Evolutionary conservation across 2,888 invertebrate genomes (phyloP), one percentile per base, ranked within the genome.

Genomic region (Kuschelorhynchus macadamiae): DNA sequence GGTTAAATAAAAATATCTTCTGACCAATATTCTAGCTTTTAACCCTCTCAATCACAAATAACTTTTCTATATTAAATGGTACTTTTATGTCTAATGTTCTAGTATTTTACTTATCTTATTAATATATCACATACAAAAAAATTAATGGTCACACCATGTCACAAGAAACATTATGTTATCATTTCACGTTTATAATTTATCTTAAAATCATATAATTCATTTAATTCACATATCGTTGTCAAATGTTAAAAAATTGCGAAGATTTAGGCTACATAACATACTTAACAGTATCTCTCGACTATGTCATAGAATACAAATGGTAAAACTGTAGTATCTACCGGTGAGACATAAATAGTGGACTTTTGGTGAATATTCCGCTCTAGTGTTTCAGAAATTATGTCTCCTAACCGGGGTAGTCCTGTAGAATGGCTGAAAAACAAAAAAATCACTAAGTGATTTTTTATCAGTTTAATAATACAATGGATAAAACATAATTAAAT

Each of bases 201-300:
- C n/a, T n/a, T n/a, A n/a, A n/a, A n/a, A n/a, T n/a, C n/a, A n/a
- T n/a, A n/a, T n/a, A n/a, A n/a, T n/a, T n/a, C n/a, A n/a, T n/a
- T n/a, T n/a, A n/a, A n/a, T n/a, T n/a, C 3, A 25, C 25, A 25
- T 36, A 39, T 9, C 2, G 42, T 41, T 55, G 55, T 30, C 55
- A 42, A 42, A 55, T 32, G 33, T 49, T 49, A 30, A 59, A 52
- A 65, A 50, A 33, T 57, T 32, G 17, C 60, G 53, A 60, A 60
- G 59, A 47, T 60, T 52, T 18, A 32, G 39, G 46, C 60, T 33
- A 30, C 33, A 20, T 20, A 57, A 46, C 56, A 16, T 57, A 44
- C 46, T 33, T 57, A 46, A 57, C 32, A 57, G 17, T 44, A 56
- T 42, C 17, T 57, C 56, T 46, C 11, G 46, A 57, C 56, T 57